Percentiles rank a stretch among this genome's conserved stretches.
Evolutionary conservation across 2,113 vertebrate genomes (phyloP).

Genomic region (Pandion haliaetus): DNA sequence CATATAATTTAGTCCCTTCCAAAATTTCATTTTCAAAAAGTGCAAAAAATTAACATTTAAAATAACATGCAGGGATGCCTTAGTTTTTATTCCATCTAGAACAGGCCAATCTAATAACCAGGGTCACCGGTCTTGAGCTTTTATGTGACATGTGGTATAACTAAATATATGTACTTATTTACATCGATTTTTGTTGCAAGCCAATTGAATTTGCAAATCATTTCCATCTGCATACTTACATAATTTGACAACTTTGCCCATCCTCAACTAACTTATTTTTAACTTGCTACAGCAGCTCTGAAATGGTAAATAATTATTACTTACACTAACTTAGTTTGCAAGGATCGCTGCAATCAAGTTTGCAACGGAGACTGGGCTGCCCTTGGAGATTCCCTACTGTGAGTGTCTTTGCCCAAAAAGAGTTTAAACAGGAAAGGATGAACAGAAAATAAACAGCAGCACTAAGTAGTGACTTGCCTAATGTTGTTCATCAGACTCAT

Average conservation of each 20-base stretch:
- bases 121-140: constrained; percentile 5
- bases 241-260: constrained; percentile 29
- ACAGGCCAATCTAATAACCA: neutral
- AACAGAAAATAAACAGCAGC: neutral
- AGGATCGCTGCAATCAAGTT: neutral
- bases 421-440: neutral
- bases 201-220: constrained; percentile 32
- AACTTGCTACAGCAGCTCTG: neutral
- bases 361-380: neutral
- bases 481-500: neutral
- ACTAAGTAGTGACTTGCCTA: neutral
- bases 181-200: neutral
- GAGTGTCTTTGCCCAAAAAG: neutral
- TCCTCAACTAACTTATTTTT: constrained; percentile 16
- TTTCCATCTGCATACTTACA: constrained; percentile 19
- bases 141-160: neutral
- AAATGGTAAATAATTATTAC: constrained; percentile 9
- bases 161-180: constrained; percentile 31
- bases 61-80: neutral
- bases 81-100: neutral
- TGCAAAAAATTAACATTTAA: neutral
- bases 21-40: neutral
- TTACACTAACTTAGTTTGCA: neutral
- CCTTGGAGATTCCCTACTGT: neutral
- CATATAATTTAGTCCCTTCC: neutral